Base-by-base conservation (phyloP, 1,140 invertebrate species). In the Halictus rubicundus region DNA sequence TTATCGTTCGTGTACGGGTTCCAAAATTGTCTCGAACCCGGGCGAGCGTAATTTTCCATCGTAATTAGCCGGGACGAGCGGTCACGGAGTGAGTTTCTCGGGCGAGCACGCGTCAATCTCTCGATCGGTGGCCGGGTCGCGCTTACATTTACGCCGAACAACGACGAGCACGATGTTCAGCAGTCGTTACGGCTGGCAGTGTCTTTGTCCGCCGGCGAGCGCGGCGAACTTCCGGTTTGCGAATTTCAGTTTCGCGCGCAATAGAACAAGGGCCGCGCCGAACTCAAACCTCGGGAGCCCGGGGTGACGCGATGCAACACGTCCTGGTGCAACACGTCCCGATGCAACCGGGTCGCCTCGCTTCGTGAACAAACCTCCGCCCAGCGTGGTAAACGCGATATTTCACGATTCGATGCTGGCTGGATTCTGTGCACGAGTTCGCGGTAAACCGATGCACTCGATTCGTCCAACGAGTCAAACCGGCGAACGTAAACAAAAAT, bases 301-400 rank as follows among this genome's bases (percentile, higher is more conserved):
- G 49, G 39, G 9, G 14, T 3, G 74, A 37, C 32, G 54, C 54
- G 49, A 16, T 6, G 54, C 59, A 25, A 54, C 60, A n/a, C 65
- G 37, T 27, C 25, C 49, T 37, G 46, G 16, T 4, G 52, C 46
- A 23, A 52, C 60, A 32, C 65, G 32, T 27, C 59, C 49, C 76
- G 27, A 46, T 68, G 74, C 63, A 78, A 71, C 64, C 70, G 46
- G 46, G 39, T 65, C 25, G 19, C 46, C 39, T 25, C 32, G 27
- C 25, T 59, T 71, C 60, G 21, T 32, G 52, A 49, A 52, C 57
- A 71, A 60, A 57, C 68, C 6, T 39, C 57, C 68, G 52, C 14
- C 49, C n/a, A 57, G 23, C 73, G 65, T 68, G 75, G 74, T 78
- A 63, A 82, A 75, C 23, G 74, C 42, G 57, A 60, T 72, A 71